phyloP scores from a whole-genome alignment of 2,113 vertebrate genomes.

The Ammospiza nelsoni region DNA sequence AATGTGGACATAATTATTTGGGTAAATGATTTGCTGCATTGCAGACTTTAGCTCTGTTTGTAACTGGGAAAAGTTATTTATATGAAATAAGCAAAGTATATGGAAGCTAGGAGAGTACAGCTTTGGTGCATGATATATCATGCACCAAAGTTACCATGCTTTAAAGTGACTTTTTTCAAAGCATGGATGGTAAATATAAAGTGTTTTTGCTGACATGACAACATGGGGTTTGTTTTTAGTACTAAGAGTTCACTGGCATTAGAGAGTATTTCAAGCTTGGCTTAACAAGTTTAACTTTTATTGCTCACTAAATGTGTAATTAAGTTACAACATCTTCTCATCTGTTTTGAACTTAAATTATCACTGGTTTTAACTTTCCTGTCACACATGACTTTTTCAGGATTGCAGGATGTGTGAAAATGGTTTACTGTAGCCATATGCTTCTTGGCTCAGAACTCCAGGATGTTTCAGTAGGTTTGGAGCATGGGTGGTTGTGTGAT shows the following conservation, averaged over 20 bases:
- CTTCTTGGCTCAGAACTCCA: neutral
- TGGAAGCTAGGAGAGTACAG: neutral
- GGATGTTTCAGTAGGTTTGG: conserved; percentile 18
- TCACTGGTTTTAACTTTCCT: neutral
- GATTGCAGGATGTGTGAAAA: conserved; percentile 26
- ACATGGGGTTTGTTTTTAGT: neutral
- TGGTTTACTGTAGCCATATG: conserved; percentile 29
- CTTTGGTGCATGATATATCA: neutral
- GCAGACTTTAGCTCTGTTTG: neutral
- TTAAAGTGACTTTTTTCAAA: neutral
- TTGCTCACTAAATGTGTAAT: neutral
- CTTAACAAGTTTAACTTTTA: conserved; percentile 7
- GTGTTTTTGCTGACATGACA: neutral
- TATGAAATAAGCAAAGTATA: neutral
- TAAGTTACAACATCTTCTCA: neutral
- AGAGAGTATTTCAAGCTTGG: neutral
- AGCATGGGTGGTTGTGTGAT: neutral
- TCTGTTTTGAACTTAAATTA: conserved; percentile 21
- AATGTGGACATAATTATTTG: neutral
- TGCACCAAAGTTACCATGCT: neutral
- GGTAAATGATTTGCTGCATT: neutral
- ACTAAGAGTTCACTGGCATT: neutral
- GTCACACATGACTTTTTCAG: neutral
- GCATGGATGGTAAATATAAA: neutral
- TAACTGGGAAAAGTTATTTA: neutral